These are phyloP conservation scores for Cataglyphis livida DNA, from an alignment of 2,888 invertebrate genomes.

Conservation along the genomic window DNA sequence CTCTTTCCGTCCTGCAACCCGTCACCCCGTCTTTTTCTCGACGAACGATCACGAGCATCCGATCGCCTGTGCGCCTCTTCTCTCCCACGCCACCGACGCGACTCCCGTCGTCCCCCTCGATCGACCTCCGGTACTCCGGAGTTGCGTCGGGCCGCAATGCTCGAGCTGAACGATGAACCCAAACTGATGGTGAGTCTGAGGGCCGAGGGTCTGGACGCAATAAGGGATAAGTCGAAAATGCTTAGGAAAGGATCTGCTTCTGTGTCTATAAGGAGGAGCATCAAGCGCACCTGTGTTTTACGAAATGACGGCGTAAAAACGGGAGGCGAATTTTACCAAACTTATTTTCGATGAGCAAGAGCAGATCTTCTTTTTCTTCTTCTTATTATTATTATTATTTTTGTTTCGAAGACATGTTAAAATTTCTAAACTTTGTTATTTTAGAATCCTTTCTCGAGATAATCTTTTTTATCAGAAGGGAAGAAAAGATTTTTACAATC, in stretches of 20 bases:
- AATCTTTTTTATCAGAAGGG: not conserved
- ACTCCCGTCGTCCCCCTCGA: constrained; percentile 46
- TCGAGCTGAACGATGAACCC: constrained; percentile 51
- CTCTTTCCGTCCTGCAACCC: constrained; percentile 2
- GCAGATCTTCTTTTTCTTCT: not conserved
- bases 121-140: constrained; percentile 46
- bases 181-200: constrained; percentile 28
- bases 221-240: constrained; percentile 40
- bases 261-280: constrained; percentile 3
- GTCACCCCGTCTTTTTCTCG: constrained; percentile 40
- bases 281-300: not conserved
- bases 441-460: not conserved
- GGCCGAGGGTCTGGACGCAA: not conserved
- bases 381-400: not conserved
- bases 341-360: not conserved
- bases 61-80: constrained; percentile 50
- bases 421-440: constrained; percentile 4
- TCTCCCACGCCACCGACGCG: constrained; percentile 46
- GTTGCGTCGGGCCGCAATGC: constrained; percentile 14
- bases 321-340: not conserved
- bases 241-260: constrained; percentile 11
- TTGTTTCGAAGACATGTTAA: not conserved
- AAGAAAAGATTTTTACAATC: not conserved
- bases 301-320: not conserved
- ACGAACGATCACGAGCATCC: constrained; percentile 54